Evolutionary conservation across 2,888 invertebrate genomes (phyloP), one percentile per base, ranked within the genome.

Genomic region (Dichetophora obliterata): DNA sequence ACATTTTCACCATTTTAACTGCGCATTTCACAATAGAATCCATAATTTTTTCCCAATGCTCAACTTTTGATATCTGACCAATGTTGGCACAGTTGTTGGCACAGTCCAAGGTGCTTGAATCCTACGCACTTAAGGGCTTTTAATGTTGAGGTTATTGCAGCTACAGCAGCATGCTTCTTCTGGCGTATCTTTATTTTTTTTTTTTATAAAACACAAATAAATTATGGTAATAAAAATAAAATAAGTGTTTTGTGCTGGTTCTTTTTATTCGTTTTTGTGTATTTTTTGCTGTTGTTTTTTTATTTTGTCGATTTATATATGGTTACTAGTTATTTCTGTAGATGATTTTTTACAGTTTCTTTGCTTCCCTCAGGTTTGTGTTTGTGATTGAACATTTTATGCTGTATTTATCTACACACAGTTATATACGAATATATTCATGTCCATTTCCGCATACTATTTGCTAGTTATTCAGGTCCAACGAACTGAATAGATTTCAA

Each of bases 391-490:
- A 43, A 43, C 11, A 43, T 43, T 43, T 43, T 43, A 3, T 43
- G 19, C 2, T 8, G 54, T 19, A 54, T 54, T 19, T 19, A 19
- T 6, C 43, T 43, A 54, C 54, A 22, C 22, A 22, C 54, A n/a
- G n/a, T 31, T 65, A 31, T 9, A 19, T 24, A 43, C 37, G 22
- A 59, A 71, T 37, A 78, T 78, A 79, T 72, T 75, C 79, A 79
- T 78, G 76, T 79, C 63, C 74, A 77, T 78, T 80, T 80, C 79
- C 77, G 78, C 78, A 78, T 78, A 69, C 76, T 79, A 79, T 80
- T 79, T 80, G 77, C 80, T 80, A 75, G 80, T 81, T 78, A 79
- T 80, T 80, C 78, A 75, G 77, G 80, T 80, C 78, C 76, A 78
- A 77, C 73, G 78, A 71, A 71, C 37, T 57, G 71, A 34, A 71